Base-by-base conservation (phyloP, 2,797 vertebrate species). In the Siniperca scherzeri region DNA sequence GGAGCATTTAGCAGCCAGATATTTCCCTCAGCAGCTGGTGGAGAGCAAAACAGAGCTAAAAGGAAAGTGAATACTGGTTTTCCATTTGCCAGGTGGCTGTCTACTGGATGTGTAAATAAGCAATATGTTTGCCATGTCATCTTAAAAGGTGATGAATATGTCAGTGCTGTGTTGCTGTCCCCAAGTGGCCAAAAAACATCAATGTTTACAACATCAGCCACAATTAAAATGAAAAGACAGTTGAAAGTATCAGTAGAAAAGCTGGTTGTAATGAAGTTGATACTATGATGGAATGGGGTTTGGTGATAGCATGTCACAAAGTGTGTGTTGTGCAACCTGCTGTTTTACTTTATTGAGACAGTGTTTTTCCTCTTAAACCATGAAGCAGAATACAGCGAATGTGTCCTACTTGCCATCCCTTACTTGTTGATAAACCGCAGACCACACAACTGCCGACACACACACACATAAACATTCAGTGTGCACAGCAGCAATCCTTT, bases 371-470 rank as follows among this genome's bases (percentile, higher is more conserved):
- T 55, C 42, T 60, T 48, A 19, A 69, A 22, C 67, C 3, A 3
- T 19, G 7, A 53, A 57, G 70, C 64, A 36, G 27, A 68, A 19
- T 7, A 27, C 56, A 64, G 59, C 7, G 0, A 46, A 71, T 25
- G 25, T 38, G 22, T 62, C 65, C 73, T 22, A 25, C 65, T 44
- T 12, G 21, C 66, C 78, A 76, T 72, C 62, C 38, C 25, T 75
- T 33, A 4, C 53, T 60, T 60, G 66, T 55, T 88, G 85, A 91
- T 84, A 53, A 78, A 85, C 61, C 11, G 14, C 84, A 90, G 88
- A 85, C 79, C 82, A 57, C 81, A 73, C 74, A 81, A 68, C 81
- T 4, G 42, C 62, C 3, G 6, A 53, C 40, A 57, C 74, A 36
- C 33, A 36, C 33, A 80, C 83, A 46, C 79, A 82, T 70, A 92